Base-by-base conservation (phyloP, 2,797 vertebrate species). In the Lindbergichthys nudifrons region DNA sequence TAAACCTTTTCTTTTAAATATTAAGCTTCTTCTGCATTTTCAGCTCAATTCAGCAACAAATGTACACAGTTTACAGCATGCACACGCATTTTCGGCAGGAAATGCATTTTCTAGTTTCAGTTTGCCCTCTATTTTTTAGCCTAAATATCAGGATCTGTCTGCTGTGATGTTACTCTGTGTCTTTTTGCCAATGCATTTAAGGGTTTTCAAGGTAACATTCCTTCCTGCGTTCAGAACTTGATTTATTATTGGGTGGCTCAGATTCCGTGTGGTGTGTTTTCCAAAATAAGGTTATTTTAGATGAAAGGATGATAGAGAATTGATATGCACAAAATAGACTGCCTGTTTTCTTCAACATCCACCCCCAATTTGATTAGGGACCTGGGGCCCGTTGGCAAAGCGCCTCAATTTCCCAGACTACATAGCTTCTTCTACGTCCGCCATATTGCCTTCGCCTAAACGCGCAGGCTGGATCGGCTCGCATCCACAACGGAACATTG, bases 361-460 rank as follows among this genome's bases (percentile, higher is more conserved):
- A 13, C 41, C 12, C 5, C 18, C 8, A 9, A 3, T 45, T 3
- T 68, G 30, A 39, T 42, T 19, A 0, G 21, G 23, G 43, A 12
- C 23, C 61, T 36, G 11, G 12, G 47, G 23, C 41, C 30, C 23
- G 60, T 7, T 64, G n/a, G 26, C 51, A 51, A 3, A 41, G 15
- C 51, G 88, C 92, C 93, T 94, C 89, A 89, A 88, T 94, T 96
- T 96, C 96, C 96, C 97, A 95, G 89, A 84, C 58, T 92, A 59
- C 96, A 92, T 83, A 91, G 92, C 92, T 91, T 84, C 86, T 50
- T 42, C 39, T 52, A 63, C 54, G 61, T 89, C 95, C 95, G 96
- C 97, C 97, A 98, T 98, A 97, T 98, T 97, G 95, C 91, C 94
- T 80, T 85, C 58, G 39, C 61, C 73, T 80, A 60, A 93, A 91